Percentiles rank a stretch among this genome's conserved stretches.
Evolutionary conservation across 2,888 invertebrate genomes (phyloP).

Genomic region (Clusia tigrina): DNA sequence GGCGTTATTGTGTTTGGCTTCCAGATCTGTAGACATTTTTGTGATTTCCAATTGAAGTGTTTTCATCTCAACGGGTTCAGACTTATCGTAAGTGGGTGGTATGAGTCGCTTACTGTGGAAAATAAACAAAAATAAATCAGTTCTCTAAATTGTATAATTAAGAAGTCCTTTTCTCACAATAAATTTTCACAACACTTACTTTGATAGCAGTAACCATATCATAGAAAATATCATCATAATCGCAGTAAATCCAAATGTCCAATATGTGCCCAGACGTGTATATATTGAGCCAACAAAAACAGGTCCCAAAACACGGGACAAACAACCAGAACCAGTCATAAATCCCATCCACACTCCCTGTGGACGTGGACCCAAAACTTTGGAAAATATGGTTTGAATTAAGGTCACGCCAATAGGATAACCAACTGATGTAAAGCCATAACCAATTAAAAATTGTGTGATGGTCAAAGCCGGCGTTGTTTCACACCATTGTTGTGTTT

Average conservation of each 20-base stretch:
- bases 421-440: conserved; percentile 77
- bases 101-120: conserved; percentile 50
- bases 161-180: neutral
- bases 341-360: conserved; percentile 90
- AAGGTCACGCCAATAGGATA: conserved; percentile 88
- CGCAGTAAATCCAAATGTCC: conserved; percentile 81
- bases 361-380: conserved; percentile 83
- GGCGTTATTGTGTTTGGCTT: neutral
- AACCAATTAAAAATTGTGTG: conserved; percentile 79
- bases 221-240: conserved; percentile 75
- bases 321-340: conserved; percentile 84
- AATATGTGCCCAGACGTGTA: conserved; percentile 78
- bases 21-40: too few relatives aligned
- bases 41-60: conserved; percentile 38
- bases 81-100: conserved; percentile 49
- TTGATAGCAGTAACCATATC: conserved; percentile 68
- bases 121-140: neutral
- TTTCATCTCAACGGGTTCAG: conserved; percentile 49
- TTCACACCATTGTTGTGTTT: conserved; percentile 79
- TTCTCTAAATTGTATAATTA: too few relatives aligned
- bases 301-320: conserved; percentile 84
- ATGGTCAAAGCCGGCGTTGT: conserved; percentile 75
- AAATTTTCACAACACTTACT: conserved; percentile 47
- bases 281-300: conserved; percentile 83
- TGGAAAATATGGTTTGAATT: conserved; percentile 88